These are phyloP conservation scores for Maniola jurtina DNA, from an alignment of 1,140 invertebrate species.

Conservation along the genomic window DNA sequence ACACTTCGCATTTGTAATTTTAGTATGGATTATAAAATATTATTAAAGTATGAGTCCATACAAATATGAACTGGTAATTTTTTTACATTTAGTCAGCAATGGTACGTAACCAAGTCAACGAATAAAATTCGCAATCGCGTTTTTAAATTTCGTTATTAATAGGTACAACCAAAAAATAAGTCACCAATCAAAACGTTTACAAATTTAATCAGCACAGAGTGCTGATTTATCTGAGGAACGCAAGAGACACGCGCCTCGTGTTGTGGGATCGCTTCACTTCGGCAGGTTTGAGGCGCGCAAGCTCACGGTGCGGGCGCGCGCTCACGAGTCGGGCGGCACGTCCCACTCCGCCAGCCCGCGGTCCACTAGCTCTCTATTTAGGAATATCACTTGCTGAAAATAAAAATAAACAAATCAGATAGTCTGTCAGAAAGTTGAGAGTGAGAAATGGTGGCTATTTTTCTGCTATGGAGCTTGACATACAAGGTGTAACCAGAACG, in stretches of 20 bases:
- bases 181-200: slow-evolving; percentile 26
- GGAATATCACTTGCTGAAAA: slow-evolving; percentile 83
- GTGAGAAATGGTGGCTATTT: too few species aligned
- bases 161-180: slow-evolving; percentile 15
- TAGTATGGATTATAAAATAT: background rate
- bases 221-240: slow-evolving; percentile 47
- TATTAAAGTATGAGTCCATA: background rate
- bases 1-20: too few species aligned
- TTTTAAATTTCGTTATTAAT: background rate
- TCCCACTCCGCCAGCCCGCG: slow-evolving; percentile 83
- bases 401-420: slow-evolving; percentile 23
- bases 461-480: too few species aligned
- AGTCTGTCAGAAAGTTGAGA: too few species aligned
- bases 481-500: too few species aligned
- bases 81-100: slow-evolving; percentile 8
- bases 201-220: slow-evolving; percentile 49
- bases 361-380: slow-evolving; percentile 84
- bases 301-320: slow-evolving; percentile 36
- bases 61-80: slow-evolving; percentile 1
- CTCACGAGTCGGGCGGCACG: slow-evolving; percentile 71
- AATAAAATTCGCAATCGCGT: slow-evolving; percentile 30
- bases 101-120: slow-evolving; percentile 38
- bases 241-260: slow-evolving; percentile 45
- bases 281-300: slow-evolving; percentile 34
- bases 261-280: slow-evolving; percentile 35